Evolutionary conservation across 1,140 invertebrate species (phyloP), one percentile per base, ranked within the genome.

Genomic region (Sweltsa coloradensis): DNA sequence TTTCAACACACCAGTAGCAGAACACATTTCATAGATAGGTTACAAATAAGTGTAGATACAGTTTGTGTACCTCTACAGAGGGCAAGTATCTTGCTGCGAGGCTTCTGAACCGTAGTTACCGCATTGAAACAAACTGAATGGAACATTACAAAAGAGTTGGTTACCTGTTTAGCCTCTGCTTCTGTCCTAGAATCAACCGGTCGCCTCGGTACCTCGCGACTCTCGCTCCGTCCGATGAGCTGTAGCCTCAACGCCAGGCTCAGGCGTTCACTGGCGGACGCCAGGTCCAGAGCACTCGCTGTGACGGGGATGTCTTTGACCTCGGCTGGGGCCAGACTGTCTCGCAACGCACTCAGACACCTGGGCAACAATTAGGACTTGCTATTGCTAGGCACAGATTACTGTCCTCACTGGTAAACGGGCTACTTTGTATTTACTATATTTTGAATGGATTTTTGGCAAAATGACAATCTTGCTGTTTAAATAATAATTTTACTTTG

Each of bases 181-280:
- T 40, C 37, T 9, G 37, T 37, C 14, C 42, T 39, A n/a, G 40
- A 14, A 24, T 50, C 34, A 5, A 37, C 29, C 26, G 9, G 41
- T 9, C 14, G 14, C 21, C 14, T 25, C 11, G 24, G 7, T 4
- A 6, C 21, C 2, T 41, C 45, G 5, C 49, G 34, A 5, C 53
- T 43, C 6, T 54, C 50, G 18, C 59, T 53, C 19, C 58, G 54
- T 1, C 62, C 62, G 6, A 74, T 58, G 31, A 74, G 59, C 44
- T 71, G 66, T 53, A 70, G 63, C 53, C 65, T 66, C 1, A 74
- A 55, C 13, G 66, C 60, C 51, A 74, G 69, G 0, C 66, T 56
- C 2, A 75, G 54, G 49, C 71, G 64, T 47, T 59, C 66, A 45
- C 63, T 70, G 2, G 61, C 64, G 44, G 69, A 61, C 9, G 64